Conservation (phyloP, 1,140 invertebrate species). For the Nasonia vitripennis region DNA sequence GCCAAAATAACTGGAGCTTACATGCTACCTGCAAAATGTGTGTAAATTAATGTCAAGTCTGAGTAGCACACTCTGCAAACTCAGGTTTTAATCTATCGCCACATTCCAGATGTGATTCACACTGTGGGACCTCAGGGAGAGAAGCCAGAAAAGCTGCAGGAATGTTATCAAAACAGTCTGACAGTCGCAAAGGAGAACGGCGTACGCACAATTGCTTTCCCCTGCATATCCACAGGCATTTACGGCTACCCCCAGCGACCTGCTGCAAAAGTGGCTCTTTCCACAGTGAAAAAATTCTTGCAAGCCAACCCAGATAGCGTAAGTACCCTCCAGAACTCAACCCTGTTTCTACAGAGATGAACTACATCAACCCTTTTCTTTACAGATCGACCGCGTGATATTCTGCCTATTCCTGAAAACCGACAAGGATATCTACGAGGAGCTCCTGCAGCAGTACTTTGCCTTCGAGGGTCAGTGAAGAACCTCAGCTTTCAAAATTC, state of each 20-base stretch:
- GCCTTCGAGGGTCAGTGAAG: conserved; percentile 8
- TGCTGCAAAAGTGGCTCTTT: conserved; percentile 84
- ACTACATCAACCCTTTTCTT: conserved; percentile 51
- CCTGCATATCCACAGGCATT: conserved; percentile 90
- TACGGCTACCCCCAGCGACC: conserved; percentile 88
- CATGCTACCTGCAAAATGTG: conserved; percentile 85
- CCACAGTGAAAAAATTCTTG: conserved; percentile 81
- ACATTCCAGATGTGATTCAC: conserved; percentile 85
- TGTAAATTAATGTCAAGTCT: conserved; percentile 57
- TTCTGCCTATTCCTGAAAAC: conserved; percentile 86
- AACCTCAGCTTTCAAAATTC: neutral
- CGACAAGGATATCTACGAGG: conserved; percentile 86
- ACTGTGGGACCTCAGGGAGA: conserved; percentile 88
- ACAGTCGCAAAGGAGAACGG: conserved; percentile 78
- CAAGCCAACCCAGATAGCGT: conserved; percentile 77
- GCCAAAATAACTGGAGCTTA: conserved; percentile 90
- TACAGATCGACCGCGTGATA: conserved; percentile 84
- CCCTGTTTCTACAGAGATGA: neutral
- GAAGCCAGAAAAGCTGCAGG: conserved; percentile 78
- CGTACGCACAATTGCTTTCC: conserved; percentile 85
- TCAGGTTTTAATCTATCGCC: conserved; percentile 54
- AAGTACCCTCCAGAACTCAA: conserved; percentile 44
- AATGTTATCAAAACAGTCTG: conserved; percentile 84
- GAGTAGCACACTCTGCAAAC: neutral
- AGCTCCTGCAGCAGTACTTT: conserved; percentile 84